These are phyloP conservation scores for Clamator glandarius DNA, from an alignment of 2,797 vertebrate species.

Conservation along the genomic window DNA sequence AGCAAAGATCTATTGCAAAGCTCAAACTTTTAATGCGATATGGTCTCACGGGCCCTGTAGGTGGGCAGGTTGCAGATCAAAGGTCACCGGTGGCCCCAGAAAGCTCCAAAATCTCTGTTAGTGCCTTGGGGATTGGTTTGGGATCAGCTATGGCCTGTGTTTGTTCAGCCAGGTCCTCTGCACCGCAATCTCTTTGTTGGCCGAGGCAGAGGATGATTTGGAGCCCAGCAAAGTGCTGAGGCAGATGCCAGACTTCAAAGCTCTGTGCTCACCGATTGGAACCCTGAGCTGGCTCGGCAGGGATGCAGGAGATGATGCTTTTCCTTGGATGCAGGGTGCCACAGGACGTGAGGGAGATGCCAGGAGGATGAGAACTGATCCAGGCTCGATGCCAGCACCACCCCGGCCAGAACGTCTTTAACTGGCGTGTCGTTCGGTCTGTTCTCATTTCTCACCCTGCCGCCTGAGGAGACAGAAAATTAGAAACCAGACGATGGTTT, in stretches of 20 bases:
- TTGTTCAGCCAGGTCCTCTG: neutral
- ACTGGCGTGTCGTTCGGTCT: neutral
- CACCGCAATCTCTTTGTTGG: rapidly evolving
- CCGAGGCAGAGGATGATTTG: neutral
- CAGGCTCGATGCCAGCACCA: neutral
- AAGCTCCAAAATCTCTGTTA: neutral
- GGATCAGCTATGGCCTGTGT: neutral
- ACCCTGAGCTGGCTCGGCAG: rapidly evolving
- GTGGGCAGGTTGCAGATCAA: neutral
- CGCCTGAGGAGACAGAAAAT: neutral
- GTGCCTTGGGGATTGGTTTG: rapidly evolving
- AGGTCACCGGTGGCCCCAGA: neutral
- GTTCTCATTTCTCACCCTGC: neutral
- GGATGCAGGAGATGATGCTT: neutral
- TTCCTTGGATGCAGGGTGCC: rapidly evolving
- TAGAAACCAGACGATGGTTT: neutral
- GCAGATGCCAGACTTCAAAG: neutral
- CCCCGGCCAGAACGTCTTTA: neutral
- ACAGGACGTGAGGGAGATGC: neutral
- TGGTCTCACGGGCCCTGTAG: neutral
- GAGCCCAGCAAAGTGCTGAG: neutral
- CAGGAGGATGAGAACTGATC: neutral
- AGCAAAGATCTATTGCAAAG: neutral
- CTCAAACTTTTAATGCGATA: neutral
- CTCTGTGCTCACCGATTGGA: rapidly evolving